phyloP scores from a whole-genome alignment of 2,888 invertebrate genomes.

The Dastarcus helophoroides region DNA sequence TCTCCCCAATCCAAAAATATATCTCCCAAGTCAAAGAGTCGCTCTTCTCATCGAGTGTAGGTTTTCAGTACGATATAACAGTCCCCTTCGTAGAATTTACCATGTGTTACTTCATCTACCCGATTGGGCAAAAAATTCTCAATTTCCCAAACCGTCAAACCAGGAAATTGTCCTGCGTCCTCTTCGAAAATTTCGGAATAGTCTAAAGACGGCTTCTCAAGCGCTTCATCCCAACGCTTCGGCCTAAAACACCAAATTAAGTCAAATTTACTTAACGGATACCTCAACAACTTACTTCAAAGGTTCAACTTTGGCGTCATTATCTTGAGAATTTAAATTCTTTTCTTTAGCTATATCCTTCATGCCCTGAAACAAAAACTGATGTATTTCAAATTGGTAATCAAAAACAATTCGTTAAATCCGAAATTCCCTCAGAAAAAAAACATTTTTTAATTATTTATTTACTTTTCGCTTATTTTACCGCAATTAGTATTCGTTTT shows the following conservation, averaged over 20 bases:
- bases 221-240: constrained; percentile 90
- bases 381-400: no score
- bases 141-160: constrained; percentile 95
- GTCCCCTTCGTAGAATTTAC: constrained; percentile 98
- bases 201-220: constrained; percentile 90
- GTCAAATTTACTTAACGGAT: constrained; percentile 2
- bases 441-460: constrained; percentile 6
- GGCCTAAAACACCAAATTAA: constrained; percentile 46
- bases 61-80: constrained; percentile 96
- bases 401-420: not conserved
- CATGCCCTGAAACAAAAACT: constrained; percentile 58
- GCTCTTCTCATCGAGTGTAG: constrained; percentile 64
- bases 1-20: constrained; percentile 97
- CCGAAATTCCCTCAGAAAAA: not conserved
- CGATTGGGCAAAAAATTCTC: constrained; percentile 97
- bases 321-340: constrained; percentile 57
- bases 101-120: constrained; percentile 86
- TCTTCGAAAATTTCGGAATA: constrained; percentile 97
- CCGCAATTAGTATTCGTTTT: no score
- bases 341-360: constrained; percentile 75
- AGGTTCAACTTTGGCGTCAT: constrained; percentile 55
- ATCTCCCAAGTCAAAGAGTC: constrained; percentile 88
- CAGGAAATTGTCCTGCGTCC: constrained; percentile 86
- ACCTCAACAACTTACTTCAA: constrained; percentile 50
- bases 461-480: constrained; percentile 1